Percentiles rank a stretch among this genome's conserved stretches.
Conservation (phyloP, 1,140 invertebrate species). For the Thaumetopoea pityocampa region DNA sequence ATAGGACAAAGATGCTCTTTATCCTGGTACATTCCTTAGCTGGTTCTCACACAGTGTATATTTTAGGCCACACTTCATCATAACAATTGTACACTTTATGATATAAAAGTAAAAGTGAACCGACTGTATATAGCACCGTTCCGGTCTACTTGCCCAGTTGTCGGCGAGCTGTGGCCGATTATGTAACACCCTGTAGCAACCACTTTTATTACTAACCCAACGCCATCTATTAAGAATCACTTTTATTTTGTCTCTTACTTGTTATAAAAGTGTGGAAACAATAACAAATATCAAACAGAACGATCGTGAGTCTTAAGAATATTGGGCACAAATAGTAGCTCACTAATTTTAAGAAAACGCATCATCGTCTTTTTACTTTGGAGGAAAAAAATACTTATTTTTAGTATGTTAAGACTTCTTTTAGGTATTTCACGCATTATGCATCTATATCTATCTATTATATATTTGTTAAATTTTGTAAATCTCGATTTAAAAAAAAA, state of each 20-base stretch:
- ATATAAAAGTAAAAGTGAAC: slow-evolving; percentile 10
- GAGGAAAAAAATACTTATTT: too few relatives aligned
- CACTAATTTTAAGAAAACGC: too few relatives aligned
- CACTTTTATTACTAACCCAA: slow-evolving; percentile 29
- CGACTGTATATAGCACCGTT: slow-evolving; percentile 32
- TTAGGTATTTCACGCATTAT: too few relatives aligned
- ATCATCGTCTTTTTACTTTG: too few relatives aligned
- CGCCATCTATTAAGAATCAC: slow-evolving; percentile 4
- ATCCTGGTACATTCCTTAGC: neutral
- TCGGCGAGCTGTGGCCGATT: slow-evolving; percentile 31
- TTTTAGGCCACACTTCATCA: neutral
- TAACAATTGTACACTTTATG: neutral
- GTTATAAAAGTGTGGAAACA: neutral
- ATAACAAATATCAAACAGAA: too few relatives aligned
- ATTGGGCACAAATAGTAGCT: too few relatives aligned
- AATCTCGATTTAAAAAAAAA: too few relatives aligned
- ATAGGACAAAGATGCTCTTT: too few relatives aligned
- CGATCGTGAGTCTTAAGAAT: too few relatives aligned
- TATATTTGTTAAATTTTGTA: too few relatives aligned
- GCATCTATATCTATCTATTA: too few relatives aligned
- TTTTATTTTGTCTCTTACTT: neutral
- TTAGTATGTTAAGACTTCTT: too few relatives aligned
- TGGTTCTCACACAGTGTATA: neutral
- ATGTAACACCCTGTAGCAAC: slow-evolving; percentile 51
- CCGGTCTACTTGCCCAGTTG: slow-evolving; percentile 41